These are phyloP conservation scores for Hirundo rustica DNA, from an alignment of 2,797 vertebrate species.

Conservation along the genomic window DNA sequence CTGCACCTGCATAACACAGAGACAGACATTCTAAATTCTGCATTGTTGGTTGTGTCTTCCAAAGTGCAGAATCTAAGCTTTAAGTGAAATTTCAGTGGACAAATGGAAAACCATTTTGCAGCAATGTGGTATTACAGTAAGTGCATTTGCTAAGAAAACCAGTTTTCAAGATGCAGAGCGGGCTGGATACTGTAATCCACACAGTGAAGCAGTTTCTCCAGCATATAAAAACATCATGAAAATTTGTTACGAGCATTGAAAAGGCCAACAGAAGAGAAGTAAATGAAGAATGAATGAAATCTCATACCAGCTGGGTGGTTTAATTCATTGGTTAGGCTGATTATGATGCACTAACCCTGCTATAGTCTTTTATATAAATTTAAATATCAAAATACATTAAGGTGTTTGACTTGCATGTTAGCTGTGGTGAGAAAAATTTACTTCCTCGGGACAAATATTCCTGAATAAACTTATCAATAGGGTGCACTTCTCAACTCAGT, in stretches of 20 bases:
- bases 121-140: background rate
- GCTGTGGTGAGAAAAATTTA: background rate
- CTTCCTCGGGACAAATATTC: background rate
- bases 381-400: background rate
- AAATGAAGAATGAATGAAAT: conserved; percentile 6
- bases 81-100: background rate
- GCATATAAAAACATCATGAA: background rate
- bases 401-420: background rate
- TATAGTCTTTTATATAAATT: background rate
- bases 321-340: conserved; percentile 11
- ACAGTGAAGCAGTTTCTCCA: background rate
- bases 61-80: background rate
- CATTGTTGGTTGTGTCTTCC: background rate
- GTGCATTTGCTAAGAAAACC: background rate
- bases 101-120: background rate
- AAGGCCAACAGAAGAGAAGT: background rate
- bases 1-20: background rate
- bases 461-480: background rate
- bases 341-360: background rate
- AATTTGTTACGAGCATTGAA: background rate
- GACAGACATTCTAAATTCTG: background rate
- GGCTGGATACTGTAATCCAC: background rate
- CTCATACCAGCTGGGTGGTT: background rate
- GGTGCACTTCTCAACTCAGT: background rate
- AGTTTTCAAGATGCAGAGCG: background rate